Percentiles rank a stretch among this genome's conserved stretches.
Conservation (phyloP, 2,113 vertebrate genomes). For the Ictalurus punctatus region DNA sequence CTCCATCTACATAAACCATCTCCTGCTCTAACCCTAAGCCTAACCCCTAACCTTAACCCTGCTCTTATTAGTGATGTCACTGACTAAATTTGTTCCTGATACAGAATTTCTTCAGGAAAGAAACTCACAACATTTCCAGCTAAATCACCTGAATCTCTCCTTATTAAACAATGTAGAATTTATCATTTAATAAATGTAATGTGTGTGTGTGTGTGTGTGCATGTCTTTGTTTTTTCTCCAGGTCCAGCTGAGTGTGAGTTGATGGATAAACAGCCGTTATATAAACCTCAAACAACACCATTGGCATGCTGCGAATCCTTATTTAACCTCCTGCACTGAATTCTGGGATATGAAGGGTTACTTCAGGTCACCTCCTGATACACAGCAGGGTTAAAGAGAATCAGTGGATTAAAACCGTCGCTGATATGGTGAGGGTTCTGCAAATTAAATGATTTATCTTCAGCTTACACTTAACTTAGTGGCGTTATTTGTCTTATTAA, state of each 20-base stretch:
- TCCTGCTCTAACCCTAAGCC: too few relatives aligned
- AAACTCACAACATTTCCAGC: not conserved
- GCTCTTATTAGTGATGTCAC: too few relatives aligned
- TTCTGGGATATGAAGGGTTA: not conserved
- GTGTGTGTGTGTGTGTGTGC: not conserved
- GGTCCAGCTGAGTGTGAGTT: slow-evolving; percentile 23
- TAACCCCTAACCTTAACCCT: too few relatives aligned
- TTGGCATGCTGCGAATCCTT: not conserved
- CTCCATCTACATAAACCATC: too few relatives aligned
- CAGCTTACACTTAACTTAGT: not conserved
- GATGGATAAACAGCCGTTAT: slow-evolving; percentile 9
- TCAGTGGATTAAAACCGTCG: not conserved
- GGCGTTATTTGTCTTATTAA: not conserved
- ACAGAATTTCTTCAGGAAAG: not conserved
- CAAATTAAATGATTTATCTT: not conserved
- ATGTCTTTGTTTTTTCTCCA: not conserved
- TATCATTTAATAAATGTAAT: not conserved
- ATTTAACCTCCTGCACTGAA: slow-evolving; percentile 20
- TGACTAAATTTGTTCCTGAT: not conserved
- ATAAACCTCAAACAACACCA: slow-evolving; percentile 20
- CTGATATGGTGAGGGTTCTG: not conserved
- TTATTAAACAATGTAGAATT: not conserved
- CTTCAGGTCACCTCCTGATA: slow-evolving; percentile 5
- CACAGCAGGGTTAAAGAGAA: not conserved
- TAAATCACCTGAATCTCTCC: not conserved